These are phyloP conservation scores for Selene dorsalis DNA, from an alignment of 2,797 vertebrate species.

Conservation along the genomic window DNA sequence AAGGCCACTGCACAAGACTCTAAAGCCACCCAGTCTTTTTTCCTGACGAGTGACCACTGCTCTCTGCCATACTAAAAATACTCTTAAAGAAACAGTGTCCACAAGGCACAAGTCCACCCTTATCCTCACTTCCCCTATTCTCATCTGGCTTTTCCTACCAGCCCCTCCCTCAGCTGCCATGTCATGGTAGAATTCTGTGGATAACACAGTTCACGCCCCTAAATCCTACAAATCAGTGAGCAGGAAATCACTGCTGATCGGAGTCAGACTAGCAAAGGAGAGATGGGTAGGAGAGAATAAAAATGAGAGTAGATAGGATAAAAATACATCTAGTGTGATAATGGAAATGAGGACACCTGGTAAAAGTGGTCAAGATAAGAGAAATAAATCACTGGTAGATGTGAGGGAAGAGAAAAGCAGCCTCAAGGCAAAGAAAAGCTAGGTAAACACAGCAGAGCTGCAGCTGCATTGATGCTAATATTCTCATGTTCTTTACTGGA, in stretches of 20 bases:
- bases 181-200: slow-evolving; percentile 63
- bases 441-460: slow-evolving; percentile 15
- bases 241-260: slow-evolving; percentile 76
- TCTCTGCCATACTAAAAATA: slow-evolving; percentile 86
- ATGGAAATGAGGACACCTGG: slow-evolving; percentile 35
- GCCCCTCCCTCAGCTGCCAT: slow-evolving; percentile 44
- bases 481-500: slow-evolving; percentile 20
- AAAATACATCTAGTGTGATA: slow-evolving; percentile 19
- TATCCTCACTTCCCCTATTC: slow-evolving; percentile 44
- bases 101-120: slow-evolving; percentile 35
- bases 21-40: slow-evolving; percentile 77
- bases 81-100: slow-evolving; percentile 84
- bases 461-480: slow-evolving; percentile 33
- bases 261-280: slow-evolving; percentile 36
- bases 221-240: slow-evolving; percentile 78
- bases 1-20: slow-evolving; percentile 68
- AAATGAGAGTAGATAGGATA: slow-evolving; percentile 13
- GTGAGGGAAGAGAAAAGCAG: slow-evolving; percentile 2
- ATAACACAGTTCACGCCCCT: slow-evolving; percentile 71
- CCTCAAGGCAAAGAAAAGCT: slow-evolving; percentile 9
- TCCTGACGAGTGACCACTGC: slow-evolving; percentile 82
- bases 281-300: slow-evolving; percentile 32
- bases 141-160: slow-evolving; percentile 50
- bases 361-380: slow-evolving; percentile 27
- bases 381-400: slow-evolving; percentile 8